phyloP scores from a whole-genome alignment of 2,113 vertebrate species.

The Phoxinus phoxinus region DNA sequence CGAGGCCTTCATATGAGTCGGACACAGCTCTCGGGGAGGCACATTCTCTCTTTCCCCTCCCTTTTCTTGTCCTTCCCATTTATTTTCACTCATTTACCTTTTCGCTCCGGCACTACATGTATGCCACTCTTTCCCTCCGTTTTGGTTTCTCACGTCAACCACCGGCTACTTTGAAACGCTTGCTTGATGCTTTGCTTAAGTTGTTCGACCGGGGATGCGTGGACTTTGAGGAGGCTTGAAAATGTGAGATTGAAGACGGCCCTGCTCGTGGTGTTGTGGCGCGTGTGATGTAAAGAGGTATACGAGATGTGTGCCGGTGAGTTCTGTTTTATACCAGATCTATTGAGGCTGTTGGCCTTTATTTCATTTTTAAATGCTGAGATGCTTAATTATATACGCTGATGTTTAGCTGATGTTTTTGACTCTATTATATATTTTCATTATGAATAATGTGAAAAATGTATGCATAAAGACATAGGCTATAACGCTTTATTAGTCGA shows the following conservation, averaged over 20 bases:
- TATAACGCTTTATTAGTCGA: neutral
- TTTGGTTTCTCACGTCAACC: conserved; percentile 3
- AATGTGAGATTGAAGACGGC: conserved; percentile 8
- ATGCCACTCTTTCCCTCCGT: conserved; percentile 22
- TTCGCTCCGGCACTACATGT: conserved; percentile 34
- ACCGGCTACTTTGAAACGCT: conserved; percentile 1
- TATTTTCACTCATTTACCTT: conserved; percentile 46
- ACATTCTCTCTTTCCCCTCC: conserved; percentile 52
- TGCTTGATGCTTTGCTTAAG: neutral
- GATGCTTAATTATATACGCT: neutral
- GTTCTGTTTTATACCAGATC: neutral
- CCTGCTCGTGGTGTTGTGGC: neutral
- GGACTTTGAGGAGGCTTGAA: conserved; percentile 5
- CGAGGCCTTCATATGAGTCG: conserved; percentile 60
- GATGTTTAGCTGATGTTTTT: neutral
- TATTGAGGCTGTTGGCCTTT: conserved; percentile 11
- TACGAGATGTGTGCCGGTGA: conserved; percentile 26
- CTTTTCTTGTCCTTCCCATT: conserved; percentile 44
- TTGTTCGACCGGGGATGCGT: neutral
- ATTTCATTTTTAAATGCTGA: neutral
- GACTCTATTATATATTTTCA: neutral
- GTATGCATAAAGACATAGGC: neutral
- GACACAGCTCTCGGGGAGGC: conserved; percentile 47
- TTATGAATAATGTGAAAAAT: neutral
- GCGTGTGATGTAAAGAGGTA: conserved; percentile 4